A percentile compares a stretch with the other conserved stretches of the same genome.
Evolutionary conservation across 2,113 vertebrate species (phyloP).

Genomic region (Phycodurus eques): DNA sequence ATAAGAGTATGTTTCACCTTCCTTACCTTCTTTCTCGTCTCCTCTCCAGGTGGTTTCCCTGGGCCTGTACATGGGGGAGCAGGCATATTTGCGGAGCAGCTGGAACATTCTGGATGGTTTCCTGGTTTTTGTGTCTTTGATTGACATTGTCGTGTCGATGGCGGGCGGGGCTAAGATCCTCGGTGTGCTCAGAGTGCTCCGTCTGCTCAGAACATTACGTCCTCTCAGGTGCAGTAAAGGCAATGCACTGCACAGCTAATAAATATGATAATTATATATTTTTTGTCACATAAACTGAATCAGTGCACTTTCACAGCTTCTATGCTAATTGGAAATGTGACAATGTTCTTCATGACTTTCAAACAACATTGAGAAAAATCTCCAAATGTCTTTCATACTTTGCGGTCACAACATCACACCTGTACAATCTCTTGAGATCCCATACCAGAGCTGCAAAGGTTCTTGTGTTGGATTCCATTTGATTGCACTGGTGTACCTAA

Average conservation of each 20-base stretch:
- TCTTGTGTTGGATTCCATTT: neutral
- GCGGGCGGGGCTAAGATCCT: constrained; percentile 95
- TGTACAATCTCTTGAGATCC: neutral
- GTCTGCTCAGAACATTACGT: constrained; percentile 89
- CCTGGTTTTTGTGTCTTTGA: constrained; percentile 94
- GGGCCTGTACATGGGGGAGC: constrained; percentile 89
- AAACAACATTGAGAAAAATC: neutral
- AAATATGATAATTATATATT: neutral
- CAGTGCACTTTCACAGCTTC: neutral
- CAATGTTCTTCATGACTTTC: neutral
- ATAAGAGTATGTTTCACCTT: neutral
- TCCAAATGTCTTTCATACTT: neutral
- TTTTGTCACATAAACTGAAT: neutral
- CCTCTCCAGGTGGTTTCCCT: constrained; percentile 87
- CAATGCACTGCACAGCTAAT: neutral
- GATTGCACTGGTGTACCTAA: neutral
- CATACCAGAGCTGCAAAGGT: neutral
- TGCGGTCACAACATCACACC: neutral
- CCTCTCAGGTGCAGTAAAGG: constrained; percentile 83
- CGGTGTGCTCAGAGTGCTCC: constrained; percentile 89
- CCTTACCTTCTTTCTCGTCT: neutral
- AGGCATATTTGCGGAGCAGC: constrained; percentile 93
- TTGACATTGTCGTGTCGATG: constrained; percentile 95
- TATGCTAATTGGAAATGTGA: neutral
- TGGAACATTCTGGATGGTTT: constrained; percentile 98